phyloP scores from a whole-genome alignment of 1,140 invertebrate species.

The Drosophila suzukii region DNA sequence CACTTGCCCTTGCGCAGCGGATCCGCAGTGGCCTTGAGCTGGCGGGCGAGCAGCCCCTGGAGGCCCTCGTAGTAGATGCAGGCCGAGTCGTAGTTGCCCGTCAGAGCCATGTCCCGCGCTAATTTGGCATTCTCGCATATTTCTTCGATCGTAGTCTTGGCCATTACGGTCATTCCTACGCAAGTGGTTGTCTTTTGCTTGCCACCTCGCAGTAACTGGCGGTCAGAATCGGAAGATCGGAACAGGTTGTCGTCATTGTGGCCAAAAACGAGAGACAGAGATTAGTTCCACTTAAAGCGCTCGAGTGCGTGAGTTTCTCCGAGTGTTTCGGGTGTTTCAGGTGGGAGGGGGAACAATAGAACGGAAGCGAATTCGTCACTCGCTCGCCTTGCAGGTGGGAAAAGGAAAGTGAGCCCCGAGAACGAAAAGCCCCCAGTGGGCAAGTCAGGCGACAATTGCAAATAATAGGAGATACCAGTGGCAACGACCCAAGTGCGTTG shows the following conservation, averaged over 20 bases:
- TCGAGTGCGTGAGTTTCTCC: slow-evolving; percentile 69
- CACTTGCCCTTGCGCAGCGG: slow-evolving; percentile 93
- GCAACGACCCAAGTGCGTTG: slow-evolving; percentile 68
- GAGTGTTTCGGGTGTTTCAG: slow-evolving; percentile 2
- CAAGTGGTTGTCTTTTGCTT: slow-evolving; percentile 84
- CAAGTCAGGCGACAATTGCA: slow-evolving; percentile 49
- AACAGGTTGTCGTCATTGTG: slow-evolving; percentile 80
- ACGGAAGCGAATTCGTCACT: slow-evolving; percentile 77
- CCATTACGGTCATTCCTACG: slow-evolving; percentile 90
- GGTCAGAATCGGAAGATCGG: slow-evolving; percentile 16
- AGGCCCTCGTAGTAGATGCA: slow-evolving; percentile 98
- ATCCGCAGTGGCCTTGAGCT: slow-evolving; percentile 91
- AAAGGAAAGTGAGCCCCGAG: slow-evolving; percentile 72
- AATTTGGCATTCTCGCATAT: slow-evolving; percentile 96
- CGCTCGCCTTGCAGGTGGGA: slow-evolving; percentile 66
- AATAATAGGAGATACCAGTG: slow-evolving; percentile 74
- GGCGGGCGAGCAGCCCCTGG: slow-evolving; percentile 88
- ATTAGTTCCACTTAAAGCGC: slow-evolving; percentile 74
- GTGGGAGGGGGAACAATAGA: slow-evolving; percentile 67
- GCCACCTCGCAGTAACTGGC: slow-evolving; percentile 83
- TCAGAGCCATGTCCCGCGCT: slow-evolving; percentile 96
- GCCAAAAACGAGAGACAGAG: slow-evolving; percentile 79
- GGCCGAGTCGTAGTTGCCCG: slow-evolving; percentile 98
- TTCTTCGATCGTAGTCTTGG: slow-evolving; percentile 91
- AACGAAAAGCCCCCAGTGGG: slow-evolving; percentile 26